These are phyloP conservation scores for Eilema sororculum DNA, from an alignment of 2,888 invertebrate species.

Conservation along the genomic window DNA sequence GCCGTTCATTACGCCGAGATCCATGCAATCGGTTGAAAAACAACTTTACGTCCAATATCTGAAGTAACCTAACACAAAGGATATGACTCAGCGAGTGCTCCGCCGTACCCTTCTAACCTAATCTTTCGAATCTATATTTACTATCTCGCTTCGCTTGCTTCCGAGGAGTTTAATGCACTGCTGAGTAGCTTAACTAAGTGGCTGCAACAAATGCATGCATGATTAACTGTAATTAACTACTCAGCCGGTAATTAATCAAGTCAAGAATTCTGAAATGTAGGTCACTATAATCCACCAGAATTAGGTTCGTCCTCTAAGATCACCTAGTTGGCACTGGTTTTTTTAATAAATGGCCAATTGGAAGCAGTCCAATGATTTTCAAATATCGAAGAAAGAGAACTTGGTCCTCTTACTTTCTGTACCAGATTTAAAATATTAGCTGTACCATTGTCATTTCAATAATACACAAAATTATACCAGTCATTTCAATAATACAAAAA, in stretches of 20 bases:
- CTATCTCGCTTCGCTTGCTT: neutral
- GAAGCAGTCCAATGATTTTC: neutral
- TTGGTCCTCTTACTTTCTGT: too few relatives aligned
- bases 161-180: neutral
- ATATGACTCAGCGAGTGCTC: neutral
- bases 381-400: neutral
- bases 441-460: too few relatives aligned
- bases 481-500: neutral
- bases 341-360: neutral
- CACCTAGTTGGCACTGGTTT: neutral
- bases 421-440: too few relatives aligned
- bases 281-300: neutral
- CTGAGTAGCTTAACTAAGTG: neutral
- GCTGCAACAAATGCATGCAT: neutral
- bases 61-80: neutral
- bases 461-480: too few relatives aligned
- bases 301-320: neutral
- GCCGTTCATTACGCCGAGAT: too few relatives aligned
- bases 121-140: neutral
- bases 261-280: neutral
- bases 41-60: neutral
- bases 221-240: neutral
- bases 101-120: neutral
- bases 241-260: neutral
- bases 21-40: too few relatives aligned